Evolutionary conservation across 2,888 invertebrate species (phyloP).

Genomic region (Stramonita haemastoma): DNA sequence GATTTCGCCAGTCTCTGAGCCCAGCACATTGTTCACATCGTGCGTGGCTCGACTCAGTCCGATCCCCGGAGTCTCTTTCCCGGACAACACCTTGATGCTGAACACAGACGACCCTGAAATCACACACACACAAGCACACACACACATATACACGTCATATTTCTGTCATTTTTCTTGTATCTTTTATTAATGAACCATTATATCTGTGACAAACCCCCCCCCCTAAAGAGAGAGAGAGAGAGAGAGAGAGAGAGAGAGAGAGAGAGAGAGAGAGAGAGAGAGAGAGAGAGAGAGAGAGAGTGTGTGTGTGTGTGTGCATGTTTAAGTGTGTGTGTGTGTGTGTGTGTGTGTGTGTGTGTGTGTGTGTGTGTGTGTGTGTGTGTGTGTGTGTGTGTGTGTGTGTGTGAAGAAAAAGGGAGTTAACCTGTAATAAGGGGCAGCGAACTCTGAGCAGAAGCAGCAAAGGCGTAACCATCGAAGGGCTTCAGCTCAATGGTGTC

Average conservation of each 20-base stretch:
- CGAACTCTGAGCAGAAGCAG: slow-evolving; percentile 46
- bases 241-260: neutral
- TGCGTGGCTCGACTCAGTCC: slow-evolving; percentile 47
- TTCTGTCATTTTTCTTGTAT: too few species aligned
- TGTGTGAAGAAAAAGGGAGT: neutral
- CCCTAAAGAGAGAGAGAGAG: neutral
- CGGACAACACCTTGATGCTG: slow-evolving; percentile 42
- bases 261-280: neutral
- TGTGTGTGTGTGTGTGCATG: too few species aligned
- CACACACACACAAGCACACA: neutral
- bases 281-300: neutral
- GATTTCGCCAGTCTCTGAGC: slow-evolving; percentile 48
- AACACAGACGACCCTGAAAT: slow-evolving; percentile 45
- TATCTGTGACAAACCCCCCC: too few species aligned
- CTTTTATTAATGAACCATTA: too few species aligned
- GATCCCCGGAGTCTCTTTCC: slow-evolving; percentile 45
- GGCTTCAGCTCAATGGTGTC: slow-evolving; percentile 39
- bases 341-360: too few species aligned
- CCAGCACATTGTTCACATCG: slow-evolving; percentile 48
- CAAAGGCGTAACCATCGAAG: slow-evolving; percentile 45
- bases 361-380: too few species aligned
- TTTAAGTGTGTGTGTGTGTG: too few species aligned
- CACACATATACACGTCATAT: neutral
- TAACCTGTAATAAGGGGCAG: slow-evolving; percentile 48
- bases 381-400: too few species aligned